These are phyloP conservation scores for Beris chalybata DNA, from an alignment of 2,888 invertebrate genomes.

Conservation along the genomic window DNA sequence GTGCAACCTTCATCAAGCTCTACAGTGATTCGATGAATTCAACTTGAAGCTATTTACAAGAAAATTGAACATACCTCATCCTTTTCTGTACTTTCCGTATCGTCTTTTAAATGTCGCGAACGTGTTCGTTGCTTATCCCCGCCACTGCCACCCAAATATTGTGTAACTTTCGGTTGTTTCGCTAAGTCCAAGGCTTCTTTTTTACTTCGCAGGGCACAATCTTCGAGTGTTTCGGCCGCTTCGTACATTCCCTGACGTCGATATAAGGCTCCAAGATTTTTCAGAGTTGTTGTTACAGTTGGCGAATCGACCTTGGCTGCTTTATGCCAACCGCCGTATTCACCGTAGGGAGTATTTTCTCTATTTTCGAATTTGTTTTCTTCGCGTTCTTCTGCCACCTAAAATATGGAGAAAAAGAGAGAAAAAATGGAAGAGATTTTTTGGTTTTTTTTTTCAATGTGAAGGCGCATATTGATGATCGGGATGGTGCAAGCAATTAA, in stretches of 20 bases:
- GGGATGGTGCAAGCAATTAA: neutral
- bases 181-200: slow-evolving; percentile 95
- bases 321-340: slow-evolving; percentile 95
- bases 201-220: slow-evolving; percentile 94
- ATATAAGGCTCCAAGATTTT: slow-evolving; percentile 97
- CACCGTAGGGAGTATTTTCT: slow-evolving; percentile 85
- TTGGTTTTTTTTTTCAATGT: neutral
- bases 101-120: slow-evolving; percentile 59
- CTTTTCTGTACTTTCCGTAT: slow-evolving; percentile 47
- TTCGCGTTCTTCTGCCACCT: slow-evolving; percentile 98
- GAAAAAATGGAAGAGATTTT: neutral
- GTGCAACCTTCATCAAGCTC: too few species aligned
- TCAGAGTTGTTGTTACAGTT: slow-evolving; percentile 95
- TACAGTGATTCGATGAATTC: too few species aligned
- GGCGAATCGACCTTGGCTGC: slow-evolving; percentile 98
- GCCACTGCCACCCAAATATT: slow-evolving; percentile 65
- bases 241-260: slow-evolving; percentile 98
- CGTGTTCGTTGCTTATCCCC: slow-evolving; percentile 56
- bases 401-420: slow-evolving; percentile 61
- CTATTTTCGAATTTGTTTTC: slow-evolving; percentile 90
- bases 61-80: slow-evolving; percentile 48
- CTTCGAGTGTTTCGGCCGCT: slow-evolving; percentile 98
- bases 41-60: too few species aligned
- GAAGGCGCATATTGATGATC: neutral
- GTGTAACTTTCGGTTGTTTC: slow-evolving; percentile 84